Conservation (phyloP, 2,113 vertebrate genomes). For the Cettia cetti region DNA sequence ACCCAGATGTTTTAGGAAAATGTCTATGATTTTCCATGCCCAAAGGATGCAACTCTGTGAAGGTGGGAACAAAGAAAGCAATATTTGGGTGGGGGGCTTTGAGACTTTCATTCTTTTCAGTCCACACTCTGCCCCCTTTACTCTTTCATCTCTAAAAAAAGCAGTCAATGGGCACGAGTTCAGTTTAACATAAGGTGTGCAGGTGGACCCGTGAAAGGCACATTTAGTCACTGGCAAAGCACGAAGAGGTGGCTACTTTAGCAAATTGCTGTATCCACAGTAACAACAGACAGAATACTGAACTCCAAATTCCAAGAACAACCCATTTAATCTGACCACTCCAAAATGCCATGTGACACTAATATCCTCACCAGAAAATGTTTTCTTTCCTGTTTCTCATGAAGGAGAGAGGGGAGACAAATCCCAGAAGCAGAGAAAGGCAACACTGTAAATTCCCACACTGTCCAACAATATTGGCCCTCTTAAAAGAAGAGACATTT, state of each 20-base stretch:
- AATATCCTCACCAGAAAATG: background rate
- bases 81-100: too few species aligned
- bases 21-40: background rate
- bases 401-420: background rate
- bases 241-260: background rate
- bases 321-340: background rate
- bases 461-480: background rate
- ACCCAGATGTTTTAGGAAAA: background rate
- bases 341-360: background rate
- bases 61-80: background rate
- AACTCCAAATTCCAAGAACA: background rate
- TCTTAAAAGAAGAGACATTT: background rate
- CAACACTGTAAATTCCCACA: background rate
- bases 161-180: background rate
- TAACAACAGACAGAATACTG: background rate
- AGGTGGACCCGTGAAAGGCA: background rate
- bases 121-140: background rate
- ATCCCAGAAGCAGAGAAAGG: background rate
- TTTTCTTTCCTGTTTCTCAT: background rate
- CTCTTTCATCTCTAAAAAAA: background rate
- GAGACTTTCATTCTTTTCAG: background rate
- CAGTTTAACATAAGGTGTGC: background rate
- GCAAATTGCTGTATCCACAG: slow-evolving; percentile 23
- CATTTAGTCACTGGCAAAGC: background rate
- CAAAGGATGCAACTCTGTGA: background rate